Conservation (phyloP, 2,113 vertebrate species). For the Lepisosteus oculatus region DNA sequence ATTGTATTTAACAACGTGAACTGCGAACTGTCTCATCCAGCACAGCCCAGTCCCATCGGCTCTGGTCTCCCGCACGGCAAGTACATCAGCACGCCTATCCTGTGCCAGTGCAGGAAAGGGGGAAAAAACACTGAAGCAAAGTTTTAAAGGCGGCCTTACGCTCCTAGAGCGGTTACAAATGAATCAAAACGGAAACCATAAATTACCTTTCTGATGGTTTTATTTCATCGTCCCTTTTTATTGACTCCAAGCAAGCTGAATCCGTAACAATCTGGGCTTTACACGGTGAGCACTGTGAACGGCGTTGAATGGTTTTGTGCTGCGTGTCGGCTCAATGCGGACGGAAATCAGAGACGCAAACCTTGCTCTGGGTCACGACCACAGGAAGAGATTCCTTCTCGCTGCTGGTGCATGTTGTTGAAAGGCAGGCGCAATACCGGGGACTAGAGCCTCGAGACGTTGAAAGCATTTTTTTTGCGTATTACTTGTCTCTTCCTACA, state of each 20-base stretch:
- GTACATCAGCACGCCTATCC: conserved; percentile 1
- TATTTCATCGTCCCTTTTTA: conserved; percentile 26
- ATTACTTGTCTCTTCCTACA: too few species aligned
- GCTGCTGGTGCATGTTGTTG: neutral
- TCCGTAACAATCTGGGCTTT: neutral
- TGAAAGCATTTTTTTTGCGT: too few species aligned
- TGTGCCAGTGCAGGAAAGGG: neutral
- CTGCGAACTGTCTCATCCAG: too few species aligned
- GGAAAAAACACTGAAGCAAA: conserved; percentile 23
- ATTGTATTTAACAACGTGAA: too few species aligned
- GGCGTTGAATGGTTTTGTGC: conserved; percentile 4
- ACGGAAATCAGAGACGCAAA: conserved; percentile 21
- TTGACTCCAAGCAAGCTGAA: neutral
- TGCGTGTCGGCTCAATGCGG: conserved; percentile 49
- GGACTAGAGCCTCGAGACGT: neutral
- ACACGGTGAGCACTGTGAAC: neutral
- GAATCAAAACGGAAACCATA: neutral
- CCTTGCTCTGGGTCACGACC: conserved; percentile 38
- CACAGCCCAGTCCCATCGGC: too few species aligned
- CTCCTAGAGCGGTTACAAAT: neutral
- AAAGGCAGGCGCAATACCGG: neutral
- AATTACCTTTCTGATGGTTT: conserved; percentile 27
- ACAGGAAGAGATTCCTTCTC: conserved; percentile 37
- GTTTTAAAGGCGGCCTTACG: conserved; percentile 1
- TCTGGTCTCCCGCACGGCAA: neutral